A percentile compares a stretch with the other conserved stretches of the same genome.
Conservation (phyloP, 2,113 vertebrate genomes). For the Melanocharis versteri region DNA sequence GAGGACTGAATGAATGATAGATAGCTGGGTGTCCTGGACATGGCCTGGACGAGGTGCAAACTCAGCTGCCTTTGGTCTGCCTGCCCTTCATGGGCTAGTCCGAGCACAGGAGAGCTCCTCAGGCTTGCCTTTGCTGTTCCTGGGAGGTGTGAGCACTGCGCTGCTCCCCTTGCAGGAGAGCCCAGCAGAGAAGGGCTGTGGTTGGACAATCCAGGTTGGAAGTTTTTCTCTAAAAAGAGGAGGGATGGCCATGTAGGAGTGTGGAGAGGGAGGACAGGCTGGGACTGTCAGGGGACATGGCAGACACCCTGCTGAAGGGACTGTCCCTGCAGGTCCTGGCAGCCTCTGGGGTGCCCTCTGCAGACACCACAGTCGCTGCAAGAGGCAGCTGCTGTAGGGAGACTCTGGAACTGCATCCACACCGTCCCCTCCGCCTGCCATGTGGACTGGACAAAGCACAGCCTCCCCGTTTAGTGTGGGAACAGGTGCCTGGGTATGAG, state of each 20-base stretch:
- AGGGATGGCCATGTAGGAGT: no score
- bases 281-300: neutral
- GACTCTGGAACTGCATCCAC: neutral
- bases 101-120: neutral
- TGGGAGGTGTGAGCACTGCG: neutral
- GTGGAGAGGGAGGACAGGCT: neutral
- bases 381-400: neutral
- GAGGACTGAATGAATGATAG: no score
- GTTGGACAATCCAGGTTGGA: neutral
- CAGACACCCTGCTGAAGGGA: neutral
- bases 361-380: neutral
- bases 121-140: neutral
- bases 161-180: neutral
- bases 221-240: neutral
- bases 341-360: neutral
- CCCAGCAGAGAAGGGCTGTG: neutral
- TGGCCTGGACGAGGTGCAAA: neutral
- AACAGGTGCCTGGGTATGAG: neutral
- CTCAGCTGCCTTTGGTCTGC: neutral
- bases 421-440: neutral
- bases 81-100: neutral
- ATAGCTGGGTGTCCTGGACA: neutral
- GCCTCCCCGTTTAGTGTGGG: neutral
- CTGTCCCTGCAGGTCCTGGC: neutral
- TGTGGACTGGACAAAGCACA: neutral